Conservation (phyloP, 2,888 invertebrate genomes). For the Pyralis farinalis region DNA sequence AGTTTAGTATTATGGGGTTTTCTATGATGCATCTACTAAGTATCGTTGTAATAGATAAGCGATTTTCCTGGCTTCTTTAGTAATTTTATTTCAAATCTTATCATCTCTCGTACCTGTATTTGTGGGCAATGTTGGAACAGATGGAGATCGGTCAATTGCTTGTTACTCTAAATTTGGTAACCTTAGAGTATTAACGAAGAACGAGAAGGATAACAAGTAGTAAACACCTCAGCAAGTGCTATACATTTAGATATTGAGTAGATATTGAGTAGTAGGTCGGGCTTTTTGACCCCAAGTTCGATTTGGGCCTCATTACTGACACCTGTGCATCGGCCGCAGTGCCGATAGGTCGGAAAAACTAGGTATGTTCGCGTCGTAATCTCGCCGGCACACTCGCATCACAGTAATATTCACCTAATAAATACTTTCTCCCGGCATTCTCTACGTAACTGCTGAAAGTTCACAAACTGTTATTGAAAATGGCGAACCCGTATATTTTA, state of each 20-base stretch:
- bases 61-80: too few relatives aligned
- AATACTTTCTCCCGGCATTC: conserved; percentile 62
- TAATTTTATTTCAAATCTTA: too few relatives aligned
- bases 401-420: conserved; percentile 69
- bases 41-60: too few relatives aligned
- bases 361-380: conserved; percentile 50
- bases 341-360: conserved; percentile 45
- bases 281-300: conserved; percentile 48
- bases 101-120: too few relatives aligned
- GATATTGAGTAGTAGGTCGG: too few relatives aligned
- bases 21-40: too few relatives aligned
- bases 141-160: too few relatives aligned
- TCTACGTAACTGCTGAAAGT: conserved; percentile 50
- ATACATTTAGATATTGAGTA: conserved; percentile 1
- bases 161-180: too few relatives aligned
- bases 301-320: conserved; percentile 64
- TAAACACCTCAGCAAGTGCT: conserved; percentile 2
- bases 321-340: conserved; percentile 62
- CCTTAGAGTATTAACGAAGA: too few relatives aligned
- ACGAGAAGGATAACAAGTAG: conserved; percentile 4
- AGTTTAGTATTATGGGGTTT: too few relatives aligned
- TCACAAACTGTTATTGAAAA: conserved; percentile 60
- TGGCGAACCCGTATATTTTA: conserved; percentile 49
- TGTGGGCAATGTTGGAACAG: too few relatives aligned
- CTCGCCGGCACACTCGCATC: conserved; percentile 50